Percentiles rank a stretch among this genome's conserved stretches.
phyloP scores from a whole-genome alignment of 2,113 vertebrate species.

The Rhinopomastus cyanomelas region DNA sequence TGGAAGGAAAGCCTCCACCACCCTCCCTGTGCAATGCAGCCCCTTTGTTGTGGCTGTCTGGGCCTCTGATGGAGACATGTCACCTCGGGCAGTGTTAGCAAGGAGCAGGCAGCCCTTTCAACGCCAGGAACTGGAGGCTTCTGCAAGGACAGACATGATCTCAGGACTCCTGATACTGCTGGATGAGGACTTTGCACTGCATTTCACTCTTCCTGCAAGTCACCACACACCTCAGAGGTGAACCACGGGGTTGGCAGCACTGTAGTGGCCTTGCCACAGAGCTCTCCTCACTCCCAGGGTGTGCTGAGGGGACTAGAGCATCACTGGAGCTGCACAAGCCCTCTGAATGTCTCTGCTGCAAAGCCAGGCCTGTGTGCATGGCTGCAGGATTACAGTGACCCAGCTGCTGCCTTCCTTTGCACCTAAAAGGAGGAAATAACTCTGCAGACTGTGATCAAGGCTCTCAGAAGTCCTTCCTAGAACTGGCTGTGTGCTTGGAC shows the following conservation, averaged over 20 bases:
- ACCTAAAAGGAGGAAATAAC: not conserved
- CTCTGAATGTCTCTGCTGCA: not conserved
- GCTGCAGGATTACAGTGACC: not conserved
- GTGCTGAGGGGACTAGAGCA: not conserved
- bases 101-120: not conserved
- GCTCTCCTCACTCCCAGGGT: too few relatives aligned
- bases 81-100: not conserved
- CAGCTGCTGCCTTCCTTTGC: not conserved
- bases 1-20: not conserved
- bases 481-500: not conserved
- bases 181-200: not conserved
- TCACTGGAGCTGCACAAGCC: not conserved
- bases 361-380: not conserved
- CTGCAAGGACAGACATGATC: not conserved
- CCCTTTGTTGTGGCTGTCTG: not conserved
- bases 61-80: not conserved
- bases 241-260: not conserved
- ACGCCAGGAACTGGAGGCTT: not conserved
- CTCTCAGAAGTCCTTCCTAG: not conserved
- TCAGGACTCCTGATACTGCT: not conserved
- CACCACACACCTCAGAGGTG: not conserved
- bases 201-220: not conserved
- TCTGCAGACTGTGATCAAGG: not conserved
- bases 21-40: rapidly evolving
- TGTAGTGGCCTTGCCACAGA: not conserved